A percentile compares a stretch with the other conserved stretches of the same genome.
Conservation (phyloP, 2,113 vertebrate genomes). For the Bubo bubo region DNA sequence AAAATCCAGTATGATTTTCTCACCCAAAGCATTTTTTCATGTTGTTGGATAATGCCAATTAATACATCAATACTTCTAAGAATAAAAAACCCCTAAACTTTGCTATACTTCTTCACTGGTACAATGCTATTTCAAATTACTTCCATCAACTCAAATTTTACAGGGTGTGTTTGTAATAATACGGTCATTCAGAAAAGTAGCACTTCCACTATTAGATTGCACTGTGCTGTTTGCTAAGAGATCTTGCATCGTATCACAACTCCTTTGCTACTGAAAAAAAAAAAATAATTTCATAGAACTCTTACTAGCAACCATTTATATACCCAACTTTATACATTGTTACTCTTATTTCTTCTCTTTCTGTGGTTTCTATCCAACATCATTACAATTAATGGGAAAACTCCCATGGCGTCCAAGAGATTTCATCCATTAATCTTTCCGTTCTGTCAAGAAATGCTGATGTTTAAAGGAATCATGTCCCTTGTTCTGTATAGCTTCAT, state of each 20-base stretch:
- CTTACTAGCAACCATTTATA: neutral
- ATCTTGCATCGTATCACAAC: neutral
- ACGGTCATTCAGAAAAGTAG: neutral
- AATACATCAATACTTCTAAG: neutral
- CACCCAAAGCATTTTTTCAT: neutral
- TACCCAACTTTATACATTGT: neutral
- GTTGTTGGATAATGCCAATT: neutral
- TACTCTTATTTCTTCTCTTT: neutral
- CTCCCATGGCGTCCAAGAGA: neutral
- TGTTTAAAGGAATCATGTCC: neutral
- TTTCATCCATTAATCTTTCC: slow-evolving; percentile 1
- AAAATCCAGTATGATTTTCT: neutral
- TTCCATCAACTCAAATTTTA: neutral
- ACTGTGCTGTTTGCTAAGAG: neutral
- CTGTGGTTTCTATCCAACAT: neutral
- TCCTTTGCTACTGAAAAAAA: neutral
- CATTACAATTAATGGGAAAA: neutral
- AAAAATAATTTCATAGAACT: neutral
- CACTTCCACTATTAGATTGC: neutral
- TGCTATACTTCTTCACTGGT: neutral
- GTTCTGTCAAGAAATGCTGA: neutral
- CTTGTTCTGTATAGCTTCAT: slow-evolving; percentile 4
- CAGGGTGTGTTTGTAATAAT: neutral
- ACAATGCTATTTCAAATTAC: neutral
- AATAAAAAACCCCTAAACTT: neutral